phyloP scores from a whole-genome alignment of 1,140 invertebrate genomes.

The Octopus bimaculoides region DNA sequence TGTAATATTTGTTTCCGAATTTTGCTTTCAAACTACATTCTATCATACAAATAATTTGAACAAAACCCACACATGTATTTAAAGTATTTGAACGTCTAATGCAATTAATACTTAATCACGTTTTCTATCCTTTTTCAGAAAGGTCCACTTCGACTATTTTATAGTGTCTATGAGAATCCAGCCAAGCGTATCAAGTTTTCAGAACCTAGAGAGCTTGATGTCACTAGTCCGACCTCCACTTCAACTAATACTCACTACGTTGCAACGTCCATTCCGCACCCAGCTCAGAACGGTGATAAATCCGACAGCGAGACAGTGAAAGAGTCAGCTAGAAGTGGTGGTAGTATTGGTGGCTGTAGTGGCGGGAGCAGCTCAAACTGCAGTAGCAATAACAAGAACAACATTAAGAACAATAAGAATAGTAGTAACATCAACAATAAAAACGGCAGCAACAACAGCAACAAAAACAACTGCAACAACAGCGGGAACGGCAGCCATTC shows the following conservation, averaged over 20 bases:
- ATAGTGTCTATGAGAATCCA: conserved; percentile 31
- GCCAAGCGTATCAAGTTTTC: conserved; percentile 23
- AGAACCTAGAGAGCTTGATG: neutral
- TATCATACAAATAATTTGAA: too few species aligned
- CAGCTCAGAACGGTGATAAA: conserved; percentile 3
- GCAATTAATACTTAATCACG: neutral
- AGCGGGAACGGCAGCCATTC: neutral
- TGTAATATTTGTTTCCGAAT: too few species aligned
- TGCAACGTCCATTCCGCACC: neutral
- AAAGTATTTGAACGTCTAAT: too few species aligned
- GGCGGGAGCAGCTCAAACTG: neutral
- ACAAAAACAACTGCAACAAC: neutral
- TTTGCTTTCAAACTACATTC: too few species aligned
- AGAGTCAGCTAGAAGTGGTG: neutral
- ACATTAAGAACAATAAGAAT: neutral
- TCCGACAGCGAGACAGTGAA: neutral
- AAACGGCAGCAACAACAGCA: neutral
- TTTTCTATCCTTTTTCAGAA: conserved; percentile 28
- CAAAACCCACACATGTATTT: too few species aligned
- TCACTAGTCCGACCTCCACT: neutral
- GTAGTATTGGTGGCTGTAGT: neutral
- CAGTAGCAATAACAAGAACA: neutral
- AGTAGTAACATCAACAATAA: neutral
- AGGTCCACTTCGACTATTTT: conserved; percentile 37
- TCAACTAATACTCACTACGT: neutral